Conservation (phyloP, 2,113 vertebrate species). For the Zosterops borbonicus region DNA sequence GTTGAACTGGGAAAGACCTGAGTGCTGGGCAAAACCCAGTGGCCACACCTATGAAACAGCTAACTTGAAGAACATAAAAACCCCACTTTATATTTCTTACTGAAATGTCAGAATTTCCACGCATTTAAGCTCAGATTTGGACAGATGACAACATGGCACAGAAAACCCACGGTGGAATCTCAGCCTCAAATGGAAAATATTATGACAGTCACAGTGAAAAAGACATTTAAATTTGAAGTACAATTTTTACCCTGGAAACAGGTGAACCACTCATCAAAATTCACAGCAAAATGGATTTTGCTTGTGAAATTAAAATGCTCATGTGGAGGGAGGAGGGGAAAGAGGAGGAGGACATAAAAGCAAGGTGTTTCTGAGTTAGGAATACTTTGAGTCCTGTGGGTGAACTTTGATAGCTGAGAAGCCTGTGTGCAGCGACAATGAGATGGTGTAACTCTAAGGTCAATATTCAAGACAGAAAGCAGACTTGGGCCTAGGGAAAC, state of each 20-base stretch:
- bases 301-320: constrained; percentile 22
- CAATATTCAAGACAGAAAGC: constrained; percentile 49
- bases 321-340: neutral
- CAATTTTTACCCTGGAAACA: constrained; percentile 50
- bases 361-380: constrained; percentile 11
- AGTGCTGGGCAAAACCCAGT: constrained; percentile 45
- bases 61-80: neutral
- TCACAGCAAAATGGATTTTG: neutral
- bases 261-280: neutral
- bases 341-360: constrained; percentile 8
- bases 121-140: constrained; percentile 27
- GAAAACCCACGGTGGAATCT: constrained; percentile 60
- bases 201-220: constrained; percentile 54
- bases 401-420: constrained; percentile 57
- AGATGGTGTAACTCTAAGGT: constrained; percentile 49
- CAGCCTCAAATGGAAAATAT: constrained; percentile 60
- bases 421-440: neutral
- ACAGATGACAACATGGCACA: constrained; percentile 39
- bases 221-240: constrained; percentile 42
- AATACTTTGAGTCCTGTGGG: constrained; percentile 38
- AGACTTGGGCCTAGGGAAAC: constrained; percentile 33
- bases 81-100: neutral
- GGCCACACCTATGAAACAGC: neutral
- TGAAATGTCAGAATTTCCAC: constrained; percentile 62
- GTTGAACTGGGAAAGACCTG: constrained; percentile 37